phyloP scores from a whole-genome alignment of 2,113 vertebrate genomes.

The Labeo rohita region DNA sequence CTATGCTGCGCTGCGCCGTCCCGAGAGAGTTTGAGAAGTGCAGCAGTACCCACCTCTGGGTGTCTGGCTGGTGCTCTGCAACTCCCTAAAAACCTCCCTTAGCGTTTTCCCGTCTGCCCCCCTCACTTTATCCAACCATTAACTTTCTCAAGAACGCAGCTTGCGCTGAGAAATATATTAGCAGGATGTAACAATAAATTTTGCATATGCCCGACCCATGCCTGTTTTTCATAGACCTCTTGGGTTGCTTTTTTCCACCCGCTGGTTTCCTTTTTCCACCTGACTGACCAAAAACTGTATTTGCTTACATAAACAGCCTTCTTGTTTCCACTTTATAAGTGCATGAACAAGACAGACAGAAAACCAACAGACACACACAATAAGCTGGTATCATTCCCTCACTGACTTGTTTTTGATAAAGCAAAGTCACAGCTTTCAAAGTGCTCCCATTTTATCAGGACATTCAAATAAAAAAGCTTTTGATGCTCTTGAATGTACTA shows the following conservation, averaged over 20 bases:
- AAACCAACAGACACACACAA: slow-evolving; percentile 26
- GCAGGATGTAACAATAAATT: slow-evolving; percentile 28
- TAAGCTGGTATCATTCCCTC: not conserved
- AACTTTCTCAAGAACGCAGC: slow-evolving; percentile 40
- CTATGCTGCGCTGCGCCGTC: not conserved
- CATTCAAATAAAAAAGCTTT: not conserved
- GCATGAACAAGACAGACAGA: not conserved
- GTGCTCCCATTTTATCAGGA: not conserved
- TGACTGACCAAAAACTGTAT: slow-evolving; percentile 33
- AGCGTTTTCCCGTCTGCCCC: not conserved
- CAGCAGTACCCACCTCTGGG: slow-evolving; percentile 5
- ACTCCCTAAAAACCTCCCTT: slow-evolving; percentile 9
- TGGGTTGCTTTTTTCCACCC: slow-evolving; percentile 8
- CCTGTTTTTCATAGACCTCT: slow-evolving; percentile 9
- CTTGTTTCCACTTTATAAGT: not conserved
- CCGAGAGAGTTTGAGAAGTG: slow-evolving; percentile 9
- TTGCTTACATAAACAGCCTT: slow-evolving; percentile 31
- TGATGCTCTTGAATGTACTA: not conserved
- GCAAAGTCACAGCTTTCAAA: not conserved
- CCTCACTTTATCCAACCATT: slow-evolving; percentile 37
- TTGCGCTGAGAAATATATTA: slow-evolving; percentile 24
- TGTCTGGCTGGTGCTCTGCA: not conserved
- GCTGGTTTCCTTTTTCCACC: slow-evolving; percentile 20
- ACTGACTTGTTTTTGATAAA: slow-evolving; percentile 69
- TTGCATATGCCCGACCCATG: slow-evolving; percentile 29